Base-by-base conservation (phyloP, 2,113 vertebrate species). In the Cyanocitta stelleri region DNA sequence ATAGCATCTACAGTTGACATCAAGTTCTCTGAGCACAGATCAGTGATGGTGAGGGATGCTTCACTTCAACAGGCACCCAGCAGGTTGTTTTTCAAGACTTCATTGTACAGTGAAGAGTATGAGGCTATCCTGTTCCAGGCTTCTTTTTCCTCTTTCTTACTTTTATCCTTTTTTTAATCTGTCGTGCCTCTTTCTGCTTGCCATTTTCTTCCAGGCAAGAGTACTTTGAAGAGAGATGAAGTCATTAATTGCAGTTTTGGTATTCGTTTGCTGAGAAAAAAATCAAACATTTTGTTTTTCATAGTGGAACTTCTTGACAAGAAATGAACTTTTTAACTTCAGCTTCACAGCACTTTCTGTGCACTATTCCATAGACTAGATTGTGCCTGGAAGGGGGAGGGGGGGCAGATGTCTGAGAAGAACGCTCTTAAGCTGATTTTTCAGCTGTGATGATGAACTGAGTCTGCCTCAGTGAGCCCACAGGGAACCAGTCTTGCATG, bases 1-100 rank as follows among this genome's bases (percentile, higher is more conserved):
- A 77, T 92, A 73, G 16, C 88, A 52, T 95, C 67, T 96, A 10
- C 13, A 83, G 35, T 86, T 74, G 91, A 85, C 84, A 91, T 83
- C 64, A 78, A 90, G 32, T 90, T 87, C 62, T 75, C 20, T 85
- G 46, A 67, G 41, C 66, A 94, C 74, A 76, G 55, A 86, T 80
- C 21, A 61, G 9, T 62, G 62, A 54, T 87, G 82, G 46, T 88
- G 75, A 88, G 35, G 55, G 85, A 72, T 89, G 41, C 41, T 95
- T 92, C 52, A 9, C 23, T 83, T 83, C 5, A 82, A 3, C 18
- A 68, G 76, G n/a, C 62, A 61, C n/a, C 56, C 43, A 77, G 68
- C 48, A 74, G 22, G 15, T 59, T 87, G 56, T 84, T 92, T 90
- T 90, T 73, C 30, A 51, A 18, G 30, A 48, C 52, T 75, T 82